A percentile compares a stretch with the other conserved stretches of the same genome.
Evolutionary conservation across 2,888 invertebrate species (phyloP).

Genomic region (Yponomeuta evonymella): DNA sequence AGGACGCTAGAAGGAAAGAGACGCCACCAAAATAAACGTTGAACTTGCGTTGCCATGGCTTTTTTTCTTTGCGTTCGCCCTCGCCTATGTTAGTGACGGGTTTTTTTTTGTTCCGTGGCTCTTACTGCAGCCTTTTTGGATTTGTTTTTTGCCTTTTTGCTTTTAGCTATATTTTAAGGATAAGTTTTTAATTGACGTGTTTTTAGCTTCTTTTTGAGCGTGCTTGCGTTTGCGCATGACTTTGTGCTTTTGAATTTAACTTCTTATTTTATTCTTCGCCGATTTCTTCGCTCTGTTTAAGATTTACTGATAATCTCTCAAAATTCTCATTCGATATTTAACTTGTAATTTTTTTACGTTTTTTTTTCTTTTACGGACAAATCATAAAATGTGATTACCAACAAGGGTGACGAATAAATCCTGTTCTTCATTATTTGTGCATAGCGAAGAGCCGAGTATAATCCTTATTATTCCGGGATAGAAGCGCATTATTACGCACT

Average conservation of each 20-base stretch:
- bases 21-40: slow-evolving; percentile 75
- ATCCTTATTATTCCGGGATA: slow-evolving; percentile 46
- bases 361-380: not conserved
- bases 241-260: not conserved
- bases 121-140: slow-evolving; percentile 57
- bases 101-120: slow-evolving; percentile 67
- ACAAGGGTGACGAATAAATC: slow-evolving; percentile 3
- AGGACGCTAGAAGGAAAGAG: slow-evolving; percentile 40
- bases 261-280: not conserved
- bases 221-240: slow-evolving; percentile 21
- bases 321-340: no score
- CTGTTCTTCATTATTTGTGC: slow-evolving; percentile 10
- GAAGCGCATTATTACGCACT: slow-evolving; percentile 44
- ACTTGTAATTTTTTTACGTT: no score
- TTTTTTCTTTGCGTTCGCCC: slow-evolving; percentile 71
- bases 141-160: slow-evolving; percentile 58
- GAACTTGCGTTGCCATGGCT: slow-evolving; percentile 69
- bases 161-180: slow-evolving; percentile 68
- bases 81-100: slow-evolving; percentile 75
- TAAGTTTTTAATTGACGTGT: slow-evolving; percentile 33
- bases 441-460: slow-evolving; percentile 27
- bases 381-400: not conserved
- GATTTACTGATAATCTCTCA: no score
- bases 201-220: slow-evolving; percentile 8
- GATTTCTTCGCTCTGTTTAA: no score